Evolutionary conservation across 2,888 invertebrate genomes (phyloP).

Genomic region (Dicyrtoma fusca): DNA sequence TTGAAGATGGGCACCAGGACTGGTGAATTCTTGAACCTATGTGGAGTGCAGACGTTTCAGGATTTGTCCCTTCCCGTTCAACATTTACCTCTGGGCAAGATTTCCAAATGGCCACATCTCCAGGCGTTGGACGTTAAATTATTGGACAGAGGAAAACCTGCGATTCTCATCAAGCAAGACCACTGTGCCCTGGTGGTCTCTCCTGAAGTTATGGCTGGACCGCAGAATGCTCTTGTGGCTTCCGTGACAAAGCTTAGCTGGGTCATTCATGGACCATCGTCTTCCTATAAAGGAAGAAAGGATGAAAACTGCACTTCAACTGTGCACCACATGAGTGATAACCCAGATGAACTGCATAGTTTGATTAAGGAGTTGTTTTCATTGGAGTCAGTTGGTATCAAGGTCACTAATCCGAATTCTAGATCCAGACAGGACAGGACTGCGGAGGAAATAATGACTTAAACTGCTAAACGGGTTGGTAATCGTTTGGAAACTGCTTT

Average conservation of each 20-base stretch:
- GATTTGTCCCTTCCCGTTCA: conserved; percentile 24
- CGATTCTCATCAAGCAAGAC: conserved; percentile 3
- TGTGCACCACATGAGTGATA: neutral
- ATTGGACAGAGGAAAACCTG: no score
- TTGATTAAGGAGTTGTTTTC: conserved; percentile 5
- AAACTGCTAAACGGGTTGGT: neutral
- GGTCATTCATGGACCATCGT: conserved; percentile 22
- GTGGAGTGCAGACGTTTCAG: conserved; percentile 7
- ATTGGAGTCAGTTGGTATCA: conserved; percentile 14
- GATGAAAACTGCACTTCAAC: no score
- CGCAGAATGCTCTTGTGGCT: conserved; percentile 21
- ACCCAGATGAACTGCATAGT: neutral
- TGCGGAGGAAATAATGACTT: neutral
- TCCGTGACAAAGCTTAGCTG: conserved; percentile 32
- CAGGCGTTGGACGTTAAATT: no score
- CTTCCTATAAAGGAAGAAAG: neutral
- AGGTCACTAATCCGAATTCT: neutral
- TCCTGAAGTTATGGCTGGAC: conserved; percentile 1
- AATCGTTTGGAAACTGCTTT: neutral
- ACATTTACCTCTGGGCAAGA: neutral
- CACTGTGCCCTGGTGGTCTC: conserved; percentile 18
- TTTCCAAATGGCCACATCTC: no score
- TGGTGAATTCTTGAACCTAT: neutral
- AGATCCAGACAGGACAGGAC: neutral
- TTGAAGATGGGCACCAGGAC: neutral